Evolutionary conservation across 2,888 invertebrate species (phyloP).

Genomic region (Athetis lepigone): DNA sequence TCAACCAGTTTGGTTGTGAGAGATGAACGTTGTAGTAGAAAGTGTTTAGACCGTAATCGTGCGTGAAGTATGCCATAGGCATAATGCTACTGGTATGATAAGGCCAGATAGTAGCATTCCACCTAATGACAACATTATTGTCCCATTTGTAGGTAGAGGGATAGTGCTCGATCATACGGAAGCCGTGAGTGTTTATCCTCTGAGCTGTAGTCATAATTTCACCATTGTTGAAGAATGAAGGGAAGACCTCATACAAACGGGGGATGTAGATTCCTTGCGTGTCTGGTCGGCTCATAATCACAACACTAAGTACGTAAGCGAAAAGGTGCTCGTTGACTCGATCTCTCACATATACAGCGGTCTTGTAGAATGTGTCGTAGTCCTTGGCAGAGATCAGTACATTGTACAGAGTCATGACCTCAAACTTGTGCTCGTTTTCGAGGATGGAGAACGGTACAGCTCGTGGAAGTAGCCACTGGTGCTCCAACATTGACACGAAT

Average conservation of each 20-base stretch:
- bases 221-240: conserved; percentile 93
- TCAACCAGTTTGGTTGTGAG: conserved; percentile 92
- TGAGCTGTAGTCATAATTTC: conserved; percentile 93
- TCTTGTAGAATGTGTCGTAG: conserved; percentile 92
- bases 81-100: conserved; percentile 88
- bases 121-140: conserved; percentile 89
- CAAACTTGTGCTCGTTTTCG: conserved; percentile 90
- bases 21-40: conserved; percentile 92
- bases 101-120: conserved; percentile 91
- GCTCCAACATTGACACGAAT: conserved; percentile 88
- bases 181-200: conserved; percentile 88
- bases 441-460: conserved; percentile 91
- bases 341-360: conserved; percentile 92
- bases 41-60: conserved; percentile 93
- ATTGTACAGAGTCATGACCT: conserved; percentile 92
- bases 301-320: conserved; percentile 91
- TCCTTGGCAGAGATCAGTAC: conserved; percentile 93
- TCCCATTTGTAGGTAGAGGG: conserved; percentile 80
- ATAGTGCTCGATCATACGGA: conserved; percentile 73
- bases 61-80: conserved; percentile 92
- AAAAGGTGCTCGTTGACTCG: conserved; percentile 93
- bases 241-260: conserved; percentile 93
- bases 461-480: conserved; percentile 89
- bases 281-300: conserved; percentile 92
- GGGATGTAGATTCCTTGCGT: conserved; percentile 92